phyloP scores from a whole-genome alignment of 2,888 invertebrate species.

The Drosophila affinis region DNA sequence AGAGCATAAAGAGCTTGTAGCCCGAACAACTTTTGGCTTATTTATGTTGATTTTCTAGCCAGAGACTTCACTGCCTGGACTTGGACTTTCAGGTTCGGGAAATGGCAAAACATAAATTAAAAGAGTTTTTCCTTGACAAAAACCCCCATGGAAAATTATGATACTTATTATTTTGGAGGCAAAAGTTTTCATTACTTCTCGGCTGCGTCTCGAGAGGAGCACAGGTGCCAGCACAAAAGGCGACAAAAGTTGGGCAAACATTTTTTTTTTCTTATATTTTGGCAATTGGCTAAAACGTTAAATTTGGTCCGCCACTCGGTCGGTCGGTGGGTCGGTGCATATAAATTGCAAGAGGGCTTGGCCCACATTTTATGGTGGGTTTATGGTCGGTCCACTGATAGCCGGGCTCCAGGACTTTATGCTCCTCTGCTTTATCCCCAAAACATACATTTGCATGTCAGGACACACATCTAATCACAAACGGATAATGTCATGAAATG shows the following conservation, averaged over 20 bases:
- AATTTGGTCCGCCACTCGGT: not conserved
- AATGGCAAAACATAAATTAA: conserved; percentile 77
- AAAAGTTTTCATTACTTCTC: conserved; percentile 64
- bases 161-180: conserved; percentile 76
- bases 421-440: conserved; percentile 12
- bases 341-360: conserved; percentile 36
- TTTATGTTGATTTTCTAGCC: conserved; percentile 78
- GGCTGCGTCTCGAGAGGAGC: conserved; percentile 38
- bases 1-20: not conserved
- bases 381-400: conserved; percentile 40
- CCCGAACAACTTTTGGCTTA: conserved; percentile 68
- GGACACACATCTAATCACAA: conserved; percentile 72
- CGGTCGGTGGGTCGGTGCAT: conserved; percentile 20
- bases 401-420: conserved; percentile 8
- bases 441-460: conserved; percentile 72
- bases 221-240: conserved; percentile 32
- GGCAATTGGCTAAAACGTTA: conserved; percentile 30
- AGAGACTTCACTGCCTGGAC: conserved; percentile 38
- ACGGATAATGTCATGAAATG: conserved; percentile 70
- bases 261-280: not conserved
- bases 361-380: conserved; percentile 44
- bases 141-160: conserved; percentile 73
- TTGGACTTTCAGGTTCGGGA: conserved; percentile 64
- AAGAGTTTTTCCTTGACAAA: conserved; percentile 75
- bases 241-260: conserved; percentile 38